These are phyloP conservation scores for Kryptolebias ocellatus DNA, from an alignment of 2,797 vertebrate genomes.

Conservation along the genomic window DNA sequence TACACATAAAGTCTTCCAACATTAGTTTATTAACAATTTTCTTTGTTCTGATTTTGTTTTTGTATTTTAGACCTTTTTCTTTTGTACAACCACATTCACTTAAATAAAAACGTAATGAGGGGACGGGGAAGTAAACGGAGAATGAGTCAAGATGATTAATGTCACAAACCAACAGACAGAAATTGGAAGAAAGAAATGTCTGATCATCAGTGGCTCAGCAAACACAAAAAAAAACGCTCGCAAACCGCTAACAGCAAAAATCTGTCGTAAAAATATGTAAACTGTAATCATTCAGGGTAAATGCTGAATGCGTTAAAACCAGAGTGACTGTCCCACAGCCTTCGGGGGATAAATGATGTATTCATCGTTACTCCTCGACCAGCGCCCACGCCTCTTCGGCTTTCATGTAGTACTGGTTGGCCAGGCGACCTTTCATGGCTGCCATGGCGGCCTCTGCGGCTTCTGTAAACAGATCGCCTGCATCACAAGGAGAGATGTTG, in stretches of 20 bases:
- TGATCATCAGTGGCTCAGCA: constrained; percentile 21
- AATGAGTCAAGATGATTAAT: constrained; percentile 8
- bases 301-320: constrained; percentile 25
- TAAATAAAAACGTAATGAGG: constrained; percentile 7
- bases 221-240: constrained; percentile 5
- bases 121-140: constrained; percentile 21
- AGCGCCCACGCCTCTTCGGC: constrained; percentile 94
- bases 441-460: constrained; percentile 94
- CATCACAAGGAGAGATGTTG: constrained; percentile 7
- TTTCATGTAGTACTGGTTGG: constrained; percentile 95
- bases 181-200: constrained; percentile 1
- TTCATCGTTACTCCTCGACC: constrained; percentile 86
- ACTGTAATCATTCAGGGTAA: constrained; percentile 47
- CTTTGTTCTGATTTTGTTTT: constrained; percentile 24
- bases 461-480: constrained; percentile 94
- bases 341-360: background rate
- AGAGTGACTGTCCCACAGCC: background rate
- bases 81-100: constrained; percentile 29
- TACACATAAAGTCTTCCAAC: constrained; percentile 39
- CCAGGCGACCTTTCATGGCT: constrained; percentile 95
- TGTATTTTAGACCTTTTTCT: constrained; percentile 2
- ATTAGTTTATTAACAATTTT: constrained; percentile 17
- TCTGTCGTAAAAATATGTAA: constrained; percentile 65
- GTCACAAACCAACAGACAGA: constrained; percentile 20
- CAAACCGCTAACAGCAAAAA: constrained; percentile 38